A percentile compares a stretch with the other conserved stretches of the same genome.
phyloP scores from a whole-genome alignment of 2,888 invertebrate species.

The Drosophila cognata region DNA sequence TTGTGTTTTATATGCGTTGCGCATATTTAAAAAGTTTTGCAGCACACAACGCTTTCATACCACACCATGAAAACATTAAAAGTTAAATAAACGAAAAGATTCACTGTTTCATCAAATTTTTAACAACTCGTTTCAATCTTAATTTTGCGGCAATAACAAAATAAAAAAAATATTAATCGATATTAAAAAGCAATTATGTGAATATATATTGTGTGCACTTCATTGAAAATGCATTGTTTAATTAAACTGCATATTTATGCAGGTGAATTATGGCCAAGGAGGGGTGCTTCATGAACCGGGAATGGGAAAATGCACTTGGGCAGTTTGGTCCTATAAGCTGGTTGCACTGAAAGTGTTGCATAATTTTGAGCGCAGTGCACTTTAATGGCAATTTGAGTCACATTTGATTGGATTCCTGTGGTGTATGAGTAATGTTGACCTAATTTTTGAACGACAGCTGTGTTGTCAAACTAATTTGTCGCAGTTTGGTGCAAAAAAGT shows the following conservation, averaged over 20 bases:
- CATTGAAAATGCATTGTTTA: conserved; percentile 48
- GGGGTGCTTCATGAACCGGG: background rate
- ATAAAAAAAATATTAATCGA: background rate
- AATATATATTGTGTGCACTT: conserved; percentile 33
- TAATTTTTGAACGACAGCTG: conserved; percentile 38
- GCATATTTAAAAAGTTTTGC: background rate
- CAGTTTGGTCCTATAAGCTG: background rate
- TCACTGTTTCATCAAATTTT: background rate
- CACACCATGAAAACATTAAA: background rate
- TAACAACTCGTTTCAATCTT: background rate
- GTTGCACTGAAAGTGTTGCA: conserved; percentile 49
- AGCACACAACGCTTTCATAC: background rate
- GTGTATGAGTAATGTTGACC: conserved; percentile 47
- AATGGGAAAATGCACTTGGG: background rate
- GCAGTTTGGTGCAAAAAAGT: conserved; percentile 62
- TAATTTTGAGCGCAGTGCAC: conserved; percentile 51
- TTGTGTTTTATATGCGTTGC: background rate
- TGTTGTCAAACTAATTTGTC: conserved; percentile 67
- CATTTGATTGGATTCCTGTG: conserved; percentile 58
- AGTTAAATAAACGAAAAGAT: background rate
- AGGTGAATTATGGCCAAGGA: conserved; percentile 2
- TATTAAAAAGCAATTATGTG: background rate
- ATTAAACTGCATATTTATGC: conserved; percentile 39
- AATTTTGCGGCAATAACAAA: background rate
- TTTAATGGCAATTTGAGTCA: conserved; percentile 29